These are phyloP conservation scores for Echinarachnius parma DNA, from an alignment of 53 echinoderm and acorn worm species.

Conservation along the genomic window DNA sequence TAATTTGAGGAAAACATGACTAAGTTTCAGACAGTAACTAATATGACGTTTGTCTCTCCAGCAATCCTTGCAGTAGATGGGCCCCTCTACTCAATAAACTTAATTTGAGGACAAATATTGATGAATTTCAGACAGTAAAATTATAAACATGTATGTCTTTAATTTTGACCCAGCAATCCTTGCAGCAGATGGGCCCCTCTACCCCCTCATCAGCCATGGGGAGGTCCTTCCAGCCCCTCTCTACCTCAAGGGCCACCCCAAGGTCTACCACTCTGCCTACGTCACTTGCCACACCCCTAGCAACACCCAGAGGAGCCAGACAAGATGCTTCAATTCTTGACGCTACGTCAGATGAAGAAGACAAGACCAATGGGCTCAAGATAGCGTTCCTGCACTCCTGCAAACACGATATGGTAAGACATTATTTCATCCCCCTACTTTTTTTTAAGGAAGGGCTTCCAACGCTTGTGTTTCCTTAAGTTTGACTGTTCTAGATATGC, in stretches of 20 bases:
- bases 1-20: too few species aligned
- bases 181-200: conserved; percentile 1
- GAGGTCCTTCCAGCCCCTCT: conserved; percentile 8
- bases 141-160: too few species aligned
- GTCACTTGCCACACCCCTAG: too few species aligned
- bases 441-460: background rate
- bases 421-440: background rate
- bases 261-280: too few species aligned
- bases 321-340: conserved; percentile 16
- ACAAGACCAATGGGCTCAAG: conserved; percentile 84
- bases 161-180: conserved; percentile 6
- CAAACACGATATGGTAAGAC: conserved; percentile 77
- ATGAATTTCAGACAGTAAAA: too few species aligned
- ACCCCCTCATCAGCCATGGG: background rate
- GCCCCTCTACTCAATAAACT: too few species aligned
- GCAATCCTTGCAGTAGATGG: conserved; percentile 10
- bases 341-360: conserved; percentile 38
- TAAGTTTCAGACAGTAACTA: too few species aligned
- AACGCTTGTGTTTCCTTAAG: background rate
- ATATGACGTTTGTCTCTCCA: background rate
- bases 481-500: too few species aligned
- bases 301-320: too few species aligned
- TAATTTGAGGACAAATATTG: too few species aligned
- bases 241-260: conserved; percentile 19
- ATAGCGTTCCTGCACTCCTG: conserved; percentile 84